Evolutionary conservation across 2,888 invertebrate species (phyloP), one percentile per base, ranked within the genome.

Genomic region (Amblyteles armatorius): DNA sequence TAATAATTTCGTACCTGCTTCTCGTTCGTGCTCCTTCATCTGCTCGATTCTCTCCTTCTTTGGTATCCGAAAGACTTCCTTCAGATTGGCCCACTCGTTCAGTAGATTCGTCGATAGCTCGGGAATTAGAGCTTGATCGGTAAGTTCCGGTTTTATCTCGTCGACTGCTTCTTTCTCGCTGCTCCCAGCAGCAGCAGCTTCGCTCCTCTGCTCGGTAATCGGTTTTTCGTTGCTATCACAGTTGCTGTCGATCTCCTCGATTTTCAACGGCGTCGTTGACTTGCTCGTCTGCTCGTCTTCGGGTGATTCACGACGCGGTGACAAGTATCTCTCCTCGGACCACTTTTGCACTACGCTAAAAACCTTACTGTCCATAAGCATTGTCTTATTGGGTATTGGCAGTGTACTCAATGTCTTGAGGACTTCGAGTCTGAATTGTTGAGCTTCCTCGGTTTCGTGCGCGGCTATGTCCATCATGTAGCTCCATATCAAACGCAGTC

Each of bases 1-100:
- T 7, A 48, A 60, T 57, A 26, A 40, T 60, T 40, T 55, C 88
- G 82, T 67, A 94, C 97, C 97, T 7, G 98, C 98, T 95, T 98
- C 98, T 52, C 98, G 95, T 94, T 99, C 99, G 92, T 98, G 98
- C 92, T 98, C 98, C 92, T 98, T 98, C 97, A 99, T 98, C 94
- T 98, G 98, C 92, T 99, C 98, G 85, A 98, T 97, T 80, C 98
- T 95, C 92, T 99, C 98, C 89, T 98, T 98, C 94, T 98, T 98
- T 0, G 99, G 99, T 91, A 99, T 99, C 92, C 98, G 96, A 93
- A 98, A 99, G 16, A 96, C 96, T 93, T 97, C 97, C 94, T 96
- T 96, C 67, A 96, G 94, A 92, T 95, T 96, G 3, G 96, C 95
- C 98, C 98, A 98, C 82, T 96, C 95, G 69, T 96, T 95, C 74